Evolutionary conservation across 2,888 invertebrate genomes (phyloP).

Genomic region (Cheilosia scutellata): DNA sequence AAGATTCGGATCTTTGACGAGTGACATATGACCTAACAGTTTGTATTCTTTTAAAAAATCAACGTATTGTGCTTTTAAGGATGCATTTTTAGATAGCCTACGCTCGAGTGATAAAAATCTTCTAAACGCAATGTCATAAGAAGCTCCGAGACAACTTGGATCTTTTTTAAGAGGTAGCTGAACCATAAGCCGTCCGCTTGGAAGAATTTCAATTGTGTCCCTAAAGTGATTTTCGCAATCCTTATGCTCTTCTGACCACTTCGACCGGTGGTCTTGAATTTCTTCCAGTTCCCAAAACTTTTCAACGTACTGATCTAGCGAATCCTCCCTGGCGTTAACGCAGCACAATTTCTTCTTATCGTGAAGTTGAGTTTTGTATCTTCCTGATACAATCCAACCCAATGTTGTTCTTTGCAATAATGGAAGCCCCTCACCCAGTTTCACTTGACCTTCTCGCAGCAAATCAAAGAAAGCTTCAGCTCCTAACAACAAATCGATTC

Average conservation of each 20-base stretch:
- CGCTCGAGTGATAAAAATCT: slow-evolving; percentile 59
- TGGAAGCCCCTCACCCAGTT: too few species aligned
- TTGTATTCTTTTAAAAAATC: slow-evolving; percentile 57
- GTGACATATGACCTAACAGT: slow-evolving; percentile 83
- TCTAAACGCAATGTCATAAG: slow-evolving; percentile 46
- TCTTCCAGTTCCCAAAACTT: slow-evolving; percentile 36
- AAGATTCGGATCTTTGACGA: slow-evolving; percentile 13
- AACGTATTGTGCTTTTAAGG: background rate
- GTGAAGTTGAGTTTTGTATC: too few species aligned
- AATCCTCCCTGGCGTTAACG: background rate
- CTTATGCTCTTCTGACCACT: slow-evolving; percentile 14
- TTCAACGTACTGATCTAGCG: background rate
- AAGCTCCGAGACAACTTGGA: slow-evolving; percentile 48
- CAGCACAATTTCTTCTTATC: too few species aligned
- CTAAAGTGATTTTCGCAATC: slow-evolving; percentile 38
- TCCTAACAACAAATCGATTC: slow-evolving; percentile 54
- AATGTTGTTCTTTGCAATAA: too few species aligned
- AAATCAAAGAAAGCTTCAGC: slow-evolving; percentile 56
- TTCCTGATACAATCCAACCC: too few species aligned
- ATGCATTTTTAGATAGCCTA: background rate
- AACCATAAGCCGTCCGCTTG: slow-evolving; percentile 36
- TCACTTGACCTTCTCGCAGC: background rate
- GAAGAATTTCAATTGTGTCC: slow-evolving; percentile 5
- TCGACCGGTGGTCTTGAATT: slow-evolving; percentile 8
- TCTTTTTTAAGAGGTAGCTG: slow-evolving; percentile 59